phyloP scores from a whole-genome alignment of 2,888 invertebrate species.

The Nomada ferruginata region DNA sequence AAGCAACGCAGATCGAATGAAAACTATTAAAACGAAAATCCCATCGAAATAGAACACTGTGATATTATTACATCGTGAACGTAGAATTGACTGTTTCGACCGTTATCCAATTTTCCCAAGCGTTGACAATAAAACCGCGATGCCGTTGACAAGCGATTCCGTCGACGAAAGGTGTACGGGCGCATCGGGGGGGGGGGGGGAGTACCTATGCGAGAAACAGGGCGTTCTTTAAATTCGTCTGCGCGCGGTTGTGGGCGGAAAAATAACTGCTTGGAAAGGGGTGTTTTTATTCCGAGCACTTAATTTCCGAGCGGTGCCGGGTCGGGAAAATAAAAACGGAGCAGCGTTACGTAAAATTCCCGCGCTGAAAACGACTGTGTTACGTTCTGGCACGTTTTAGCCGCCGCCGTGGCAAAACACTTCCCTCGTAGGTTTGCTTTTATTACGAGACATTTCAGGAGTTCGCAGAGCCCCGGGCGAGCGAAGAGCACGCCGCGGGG shows the following conservation, averaged over 20 bases:
- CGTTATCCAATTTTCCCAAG: too few relatives aligned
- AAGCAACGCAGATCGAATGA: neutral
- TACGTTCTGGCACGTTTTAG: constrained; percentile 52
- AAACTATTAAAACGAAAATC: too few relatives aligned
- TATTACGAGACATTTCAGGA: constrained; percentile 75
- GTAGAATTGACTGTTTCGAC: too few relatives aligned
- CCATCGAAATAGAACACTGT: too few relatives aligned
- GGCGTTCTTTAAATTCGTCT: constrained; percentile 20
- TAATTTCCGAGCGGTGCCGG: constrained; percentile 55
- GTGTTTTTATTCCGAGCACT: constrained; percentile 48
- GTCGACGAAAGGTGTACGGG: neutral
- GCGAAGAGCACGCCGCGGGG: constrained; percentile 51
- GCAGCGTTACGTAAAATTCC: constrained; percentile 58
- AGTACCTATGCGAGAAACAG: neutral
- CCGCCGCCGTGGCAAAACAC: constrained; percentile 63
- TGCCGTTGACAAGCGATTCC: neutral
- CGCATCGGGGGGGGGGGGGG: neutral
- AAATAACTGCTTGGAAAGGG: constrained; percentile 11
- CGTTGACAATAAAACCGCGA: too few relatives aligned
- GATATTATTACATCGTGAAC: too few relatives aligned
- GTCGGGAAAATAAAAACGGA: constrained; percentile 46
- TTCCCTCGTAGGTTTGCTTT: constrained; percentile 72
- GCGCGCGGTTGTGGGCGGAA: constrained; percentile 7
- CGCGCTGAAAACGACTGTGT: constrained; percentile 52
- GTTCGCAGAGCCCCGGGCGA: constrained; percentile 52